Evolutionary conservation across 2,113 vertebrate genomes (phyloP).

Genomic region (Mormyrus lacerda): DNA sequence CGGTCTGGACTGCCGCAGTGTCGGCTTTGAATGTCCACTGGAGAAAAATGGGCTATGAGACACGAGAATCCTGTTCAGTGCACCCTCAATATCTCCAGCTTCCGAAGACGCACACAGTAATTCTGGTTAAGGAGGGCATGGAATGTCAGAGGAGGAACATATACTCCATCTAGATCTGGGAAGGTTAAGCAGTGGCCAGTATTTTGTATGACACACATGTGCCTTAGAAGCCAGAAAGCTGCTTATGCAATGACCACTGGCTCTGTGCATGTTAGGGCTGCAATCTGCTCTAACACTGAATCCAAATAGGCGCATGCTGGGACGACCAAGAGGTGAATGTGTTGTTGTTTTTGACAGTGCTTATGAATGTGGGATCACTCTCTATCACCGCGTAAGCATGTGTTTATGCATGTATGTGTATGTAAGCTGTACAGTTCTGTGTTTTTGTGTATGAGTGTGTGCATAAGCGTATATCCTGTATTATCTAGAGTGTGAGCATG

Average conservation of each 20-base stretch:
- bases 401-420: neutral
- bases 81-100: neutral
- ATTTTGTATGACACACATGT: neutral
- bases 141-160: neutral
- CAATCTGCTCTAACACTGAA: neutral
- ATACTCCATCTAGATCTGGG: neutral
- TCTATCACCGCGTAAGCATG: neutral
- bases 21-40: neutral
- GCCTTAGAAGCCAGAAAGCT: neutral
- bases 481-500: constrained; percentile 22
- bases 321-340: neutral
- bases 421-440: neutral
- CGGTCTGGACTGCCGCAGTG: neutral
- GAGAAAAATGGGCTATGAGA: neutral
- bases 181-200: neutral
- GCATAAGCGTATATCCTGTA: neutral
- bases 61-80: neutral
- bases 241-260: neutral
- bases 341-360: neutral
- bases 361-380: constrained; percentile 32
- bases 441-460: neutral
- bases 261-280: neutral
- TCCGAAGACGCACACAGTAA: neutral
- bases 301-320: neutral
- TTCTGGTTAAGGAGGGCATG: neutral